These are phyloP conservation scores for Carollia perspicillata DNA, from an alignment of 2,113 vertebrate species.

Conservation along the genomic window DNA sequence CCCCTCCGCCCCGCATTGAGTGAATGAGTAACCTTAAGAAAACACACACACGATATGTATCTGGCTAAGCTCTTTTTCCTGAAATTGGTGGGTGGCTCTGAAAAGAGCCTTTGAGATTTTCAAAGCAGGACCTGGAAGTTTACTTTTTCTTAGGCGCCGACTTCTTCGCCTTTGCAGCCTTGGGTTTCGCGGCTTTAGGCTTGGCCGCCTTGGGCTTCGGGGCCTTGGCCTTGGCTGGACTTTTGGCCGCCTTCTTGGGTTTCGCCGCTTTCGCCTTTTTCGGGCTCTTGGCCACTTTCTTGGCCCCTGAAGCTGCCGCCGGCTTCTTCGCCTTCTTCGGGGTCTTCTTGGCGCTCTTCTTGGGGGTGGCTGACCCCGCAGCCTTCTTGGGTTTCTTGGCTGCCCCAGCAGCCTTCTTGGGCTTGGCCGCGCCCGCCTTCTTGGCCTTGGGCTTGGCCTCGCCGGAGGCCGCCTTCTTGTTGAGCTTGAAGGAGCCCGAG, in stretches of 20 bases:
- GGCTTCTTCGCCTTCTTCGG: conserved; percentile 73
- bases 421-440: too few relatives aligned
- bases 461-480: too few relatives aligned
- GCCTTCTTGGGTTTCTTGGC: conserved; percentile 41
- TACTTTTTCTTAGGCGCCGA: neutral
- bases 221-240: neutral
- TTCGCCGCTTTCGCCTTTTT: conserved; percentile 39
- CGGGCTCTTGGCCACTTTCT: conserved; percentile 68
- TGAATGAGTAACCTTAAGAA: too few relatives aligned
- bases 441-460: too few relatives aligned
- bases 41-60: neutral
- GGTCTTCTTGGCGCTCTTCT: conserved; percentile 55
- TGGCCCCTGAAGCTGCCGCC: accelerated
- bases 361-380: accelerated
- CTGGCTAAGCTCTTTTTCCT: conserved; percentile 37
- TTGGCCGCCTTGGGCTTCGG: neutral
- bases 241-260: accelerated
- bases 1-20: accelerated
- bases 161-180: conserved; percentile 66
- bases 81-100: conserved; percentile 23
- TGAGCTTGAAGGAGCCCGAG: too few relatives aligned
- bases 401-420: too few relatives aligned
- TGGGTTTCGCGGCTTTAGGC: neutral
- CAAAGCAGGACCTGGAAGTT: neutral
- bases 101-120: conserved; percentile 25